Conservation (phyloP, 2,113 vertebrate species). For the Solenodon paradoxus region DNA sequence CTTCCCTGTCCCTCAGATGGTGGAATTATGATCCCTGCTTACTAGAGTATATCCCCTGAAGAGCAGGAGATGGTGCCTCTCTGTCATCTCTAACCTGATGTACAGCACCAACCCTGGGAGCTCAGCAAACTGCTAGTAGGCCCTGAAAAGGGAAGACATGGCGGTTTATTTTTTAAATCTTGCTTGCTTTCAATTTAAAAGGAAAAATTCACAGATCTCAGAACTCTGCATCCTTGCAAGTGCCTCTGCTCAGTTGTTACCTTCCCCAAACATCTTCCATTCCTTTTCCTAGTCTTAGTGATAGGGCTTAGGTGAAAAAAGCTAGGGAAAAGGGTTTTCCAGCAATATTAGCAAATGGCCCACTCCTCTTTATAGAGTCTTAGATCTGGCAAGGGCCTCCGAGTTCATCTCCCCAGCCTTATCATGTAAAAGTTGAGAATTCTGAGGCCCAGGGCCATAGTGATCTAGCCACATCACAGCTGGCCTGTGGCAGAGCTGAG, state of each 20-base stretch:
- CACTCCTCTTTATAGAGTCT: background rate
- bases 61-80: background rate
- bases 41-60: background rate
- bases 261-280: background rate
- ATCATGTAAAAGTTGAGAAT: background rate
- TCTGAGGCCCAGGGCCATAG: background rate
- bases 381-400: background rate
- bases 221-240: background rate
- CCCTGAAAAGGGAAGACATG: background rate
- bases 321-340: background rate
- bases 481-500: background rate
- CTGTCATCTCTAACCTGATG: background rate
- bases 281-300: background rate
- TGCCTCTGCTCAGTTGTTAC: background rate
- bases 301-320: background rate
- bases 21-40: background rate
- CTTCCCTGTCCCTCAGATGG: background rate
- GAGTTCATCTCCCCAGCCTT: background rate
- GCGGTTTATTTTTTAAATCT: background rate
- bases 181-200: background rate
- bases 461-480: background rate
- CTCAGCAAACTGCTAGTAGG: no score
- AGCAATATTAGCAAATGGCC: background rate
- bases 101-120: rapidly evolving
- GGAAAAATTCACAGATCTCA: background rate